Evolutionary conservation across 2,797 vertebrate species (phyloP).

Genomic region (Phaenicophaeus curvirostris): DNA sequence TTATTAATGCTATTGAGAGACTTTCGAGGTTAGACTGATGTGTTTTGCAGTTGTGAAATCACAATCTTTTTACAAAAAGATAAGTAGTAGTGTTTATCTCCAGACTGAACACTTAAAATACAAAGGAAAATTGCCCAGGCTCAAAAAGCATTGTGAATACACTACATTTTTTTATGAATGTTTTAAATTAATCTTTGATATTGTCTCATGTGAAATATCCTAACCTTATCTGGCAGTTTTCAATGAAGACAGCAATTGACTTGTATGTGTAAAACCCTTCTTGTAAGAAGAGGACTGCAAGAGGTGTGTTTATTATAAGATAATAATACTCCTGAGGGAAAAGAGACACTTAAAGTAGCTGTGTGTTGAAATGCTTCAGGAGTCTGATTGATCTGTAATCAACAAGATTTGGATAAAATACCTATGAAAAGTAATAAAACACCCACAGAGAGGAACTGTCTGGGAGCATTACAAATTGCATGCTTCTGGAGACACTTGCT

Average conservation of each 20-base stretch:
- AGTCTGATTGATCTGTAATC: conserved; percentile 27
- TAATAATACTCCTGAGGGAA: background rate
- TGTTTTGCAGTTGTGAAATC: background rate
- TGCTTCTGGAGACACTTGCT: background rate
- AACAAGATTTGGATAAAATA: conserved; percentile 11
- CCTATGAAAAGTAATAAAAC: background rate
- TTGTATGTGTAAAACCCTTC: background rate
- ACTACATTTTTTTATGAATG: background rate
- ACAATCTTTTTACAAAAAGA: background rate
- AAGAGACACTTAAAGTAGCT: background rate
- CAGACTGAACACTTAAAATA: background rate
- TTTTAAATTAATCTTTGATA: background rate
- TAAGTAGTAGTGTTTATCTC: background rate
- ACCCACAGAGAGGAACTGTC: background rate
- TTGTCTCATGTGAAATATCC: background rate
- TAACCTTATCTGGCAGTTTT: background rate
- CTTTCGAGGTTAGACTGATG: background rate
- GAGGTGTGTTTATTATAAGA: conserved; percentile 4
- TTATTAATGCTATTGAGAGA: background rate
- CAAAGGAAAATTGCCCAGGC: background rate
- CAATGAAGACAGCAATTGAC: background rate
- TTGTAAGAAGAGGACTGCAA: background rate
- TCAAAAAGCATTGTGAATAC: background rate
- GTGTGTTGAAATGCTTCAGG: background rate
- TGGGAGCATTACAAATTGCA: background rate